Base-by-base conservation (phyloP, 2,888 invertebrate genomes). In the Caenorhabditis japonica region DNA sequence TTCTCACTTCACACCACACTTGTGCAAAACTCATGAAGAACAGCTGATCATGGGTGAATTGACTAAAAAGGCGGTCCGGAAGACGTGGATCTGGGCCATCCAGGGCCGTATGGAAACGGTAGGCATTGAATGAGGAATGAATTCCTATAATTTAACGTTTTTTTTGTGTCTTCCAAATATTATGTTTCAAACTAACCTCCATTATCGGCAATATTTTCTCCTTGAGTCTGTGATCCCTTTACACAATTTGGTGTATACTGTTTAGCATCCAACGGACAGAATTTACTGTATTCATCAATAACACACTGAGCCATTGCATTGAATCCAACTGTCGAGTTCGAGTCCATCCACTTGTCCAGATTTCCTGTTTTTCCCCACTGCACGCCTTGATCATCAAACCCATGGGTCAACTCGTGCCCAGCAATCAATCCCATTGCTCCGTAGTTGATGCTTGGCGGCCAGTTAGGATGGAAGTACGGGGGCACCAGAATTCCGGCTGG, bases 401-500 rank as follows among this genome's bases (percentile, higher is more conserved):
- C 96, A 85, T 97, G 96, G 0, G 95, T 95, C 56, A 97, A 89
- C 88, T 97, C 96, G 87, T 97, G 97, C 0, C 83, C 97, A 93
- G 97, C 96, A 0, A 97, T 95, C 0, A 96, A 95, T 0, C 97
- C 97, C 92, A 97, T 95, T 2, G 94, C 96, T 0, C 97, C 97
- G 84, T 93, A 97, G 76, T 85, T 85, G 56, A 85, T 61, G 10
- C 82, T 70, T 53, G 84, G 79, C 7, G 85, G 85, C 69, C 77
- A 85, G n/a, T 76, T 52, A 38, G 76, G 61, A 47, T 84, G 75
- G 78, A 76, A 85, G 73, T 82, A 85, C 3, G 85, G 85, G 33
- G 81, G 75, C 21, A 80, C 80, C 3, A 85, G 80, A 34, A 85
- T 85, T 25, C 83, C 86, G 15, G 83, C 78, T n/a, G 85, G 86